Conservation (phyloP, 92 coral and sea anemone species). For the Phenganax subtilis region DNA sequence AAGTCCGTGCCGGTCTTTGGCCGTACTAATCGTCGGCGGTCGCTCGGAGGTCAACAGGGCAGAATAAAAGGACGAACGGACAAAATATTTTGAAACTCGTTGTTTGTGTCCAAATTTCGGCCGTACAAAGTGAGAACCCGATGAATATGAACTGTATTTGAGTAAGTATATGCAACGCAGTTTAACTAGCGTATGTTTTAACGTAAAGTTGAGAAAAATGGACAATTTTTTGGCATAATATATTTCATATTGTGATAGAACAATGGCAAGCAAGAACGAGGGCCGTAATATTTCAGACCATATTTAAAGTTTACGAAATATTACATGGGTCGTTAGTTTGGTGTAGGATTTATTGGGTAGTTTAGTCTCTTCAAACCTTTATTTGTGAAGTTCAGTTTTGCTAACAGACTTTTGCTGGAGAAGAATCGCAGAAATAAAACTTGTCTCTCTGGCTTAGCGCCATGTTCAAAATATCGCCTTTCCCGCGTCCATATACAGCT, state of each 20-base stretch:
- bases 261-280: neutral
- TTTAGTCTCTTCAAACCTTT: neutral
- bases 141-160: neutral
- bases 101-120: slow-evolving; percentile 1
- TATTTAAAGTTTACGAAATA: neutral
- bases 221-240: neutral
- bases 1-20: neutral
- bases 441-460: too few relatives aligned
- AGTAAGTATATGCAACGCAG: neutral
- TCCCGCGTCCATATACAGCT: too few relatives aligned
- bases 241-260: slow-evolving; percentile 9
- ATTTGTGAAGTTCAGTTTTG: neutral
- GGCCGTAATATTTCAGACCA: slow-evolving; percentile 2
- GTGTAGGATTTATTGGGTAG: neutral
- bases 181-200: neutral
- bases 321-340: neutral
- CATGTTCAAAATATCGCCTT: too few relatives aligned
- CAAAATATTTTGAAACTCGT: slow-evolving; percentile 3
- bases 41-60: slow-evolving; percentile 10
- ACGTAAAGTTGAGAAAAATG: neutral
- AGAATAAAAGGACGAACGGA: slow-evolving; percentile 16
- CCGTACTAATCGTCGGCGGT: neutral
- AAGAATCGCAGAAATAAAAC: too few relatives aligned
- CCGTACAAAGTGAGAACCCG: neutral
- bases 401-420: too few relatives aligned